A percentile compares a stretch with the other conserved stretches of the same genome.
Conservation (phyloP, 2,113 vertebrate species). For the Pseudolaguvia tuberculata region DNA sequence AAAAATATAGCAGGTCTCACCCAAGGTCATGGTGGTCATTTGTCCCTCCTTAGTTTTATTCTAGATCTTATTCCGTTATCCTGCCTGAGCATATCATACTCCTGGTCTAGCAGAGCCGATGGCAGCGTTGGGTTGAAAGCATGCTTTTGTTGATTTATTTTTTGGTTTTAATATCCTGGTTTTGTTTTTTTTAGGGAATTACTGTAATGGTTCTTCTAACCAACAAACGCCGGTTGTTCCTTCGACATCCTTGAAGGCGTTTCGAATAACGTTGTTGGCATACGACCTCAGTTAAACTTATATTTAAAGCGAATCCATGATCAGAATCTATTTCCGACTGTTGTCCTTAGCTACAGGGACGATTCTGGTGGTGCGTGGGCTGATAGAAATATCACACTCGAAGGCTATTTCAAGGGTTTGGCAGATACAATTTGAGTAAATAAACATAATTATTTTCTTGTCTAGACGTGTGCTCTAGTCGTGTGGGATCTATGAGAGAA, state of each 20-base stretch:
- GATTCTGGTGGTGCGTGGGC: constrained; percentile 34
- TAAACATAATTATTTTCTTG: constrained; percentile 19
- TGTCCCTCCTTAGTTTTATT: neutral
- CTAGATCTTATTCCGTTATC: neutral
- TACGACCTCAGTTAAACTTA: neutral
- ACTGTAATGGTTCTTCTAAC: constrained; percentile 11
- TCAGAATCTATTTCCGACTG: constrained; percentile 10
- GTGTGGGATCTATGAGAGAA: neutral
- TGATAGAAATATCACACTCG: constrained; percentile 28
- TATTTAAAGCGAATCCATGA: neutral
- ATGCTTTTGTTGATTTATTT: constrained; percentile 16
- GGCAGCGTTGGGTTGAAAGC: neutral
- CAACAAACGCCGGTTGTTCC: too few species aligned
- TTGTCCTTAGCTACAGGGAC: constrained; percentile 16
- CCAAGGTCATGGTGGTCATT: constrained; percentile 6
- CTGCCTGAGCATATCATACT: neutral
- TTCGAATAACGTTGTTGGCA: neutral
- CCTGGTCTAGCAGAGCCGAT: neutral
- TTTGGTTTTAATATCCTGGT: constrained; percentile 37
- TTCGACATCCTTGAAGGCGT: neutral
- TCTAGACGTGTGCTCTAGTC: constrained; percentile 16
- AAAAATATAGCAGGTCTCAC: neutral
- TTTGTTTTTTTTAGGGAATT: too few species aligned
- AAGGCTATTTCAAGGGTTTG: constrained; percentile 29
- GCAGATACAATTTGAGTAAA: constrained; percentile 15